These are phyloP conservation scores for Eupsilia transversa DNA, from an alignment of 2,888 invertebrate genomes.

Conservation along the genomic window DNA sequence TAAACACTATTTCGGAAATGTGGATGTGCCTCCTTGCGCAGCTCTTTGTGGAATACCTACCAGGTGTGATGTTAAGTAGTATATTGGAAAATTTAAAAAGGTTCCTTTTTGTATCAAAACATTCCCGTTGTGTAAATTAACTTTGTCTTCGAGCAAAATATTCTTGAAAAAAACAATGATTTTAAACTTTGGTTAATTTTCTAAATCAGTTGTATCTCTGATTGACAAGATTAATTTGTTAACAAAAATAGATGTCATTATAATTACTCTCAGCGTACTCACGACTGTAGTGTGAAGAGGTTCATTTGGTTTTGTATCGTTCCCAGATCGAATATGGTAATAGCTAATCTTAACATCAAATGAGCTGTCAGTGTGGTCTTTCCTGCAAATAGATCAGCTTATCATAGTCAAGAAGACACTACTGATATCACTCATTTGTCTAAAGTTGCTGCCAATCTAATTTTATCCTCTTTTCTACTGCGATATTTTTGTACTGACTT, in stretches of 20 bases:
- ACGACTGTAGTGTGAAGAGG: conserved; percentile 40
- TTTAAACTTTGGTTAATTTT: not conserved
- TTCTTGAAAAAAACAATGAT: not conserved
- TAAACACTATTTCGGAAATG: not conserved
- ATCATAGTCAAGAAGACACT: not conserved
- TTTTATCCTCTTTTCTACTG: not conserved
- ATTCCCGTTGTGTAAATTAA: too few relatives aligned
- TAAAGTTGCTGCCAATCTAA: not conserved
- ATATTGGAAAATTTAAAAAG: not conserved
- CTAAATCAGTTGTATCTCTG: too few relatives aligned
- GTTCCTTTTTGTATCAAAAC: too few relatives aligned
- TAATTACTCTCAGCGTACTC: conserved; percentile 19
- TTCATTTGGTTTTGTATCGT: conserved; percentile 58
- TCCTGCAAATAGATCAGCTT: not conserved
- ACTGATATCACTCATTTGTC: not conserved
- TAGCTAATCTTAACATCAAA: conserved; percentile 38
- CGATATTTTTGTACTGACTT: not conserved
- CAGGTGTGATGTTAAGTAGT: not conserved
- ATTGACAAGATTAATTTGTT: not conserved
- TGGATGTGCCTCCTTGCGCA: not conserved
- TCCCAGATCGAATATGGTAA: conserved; percentile 31
- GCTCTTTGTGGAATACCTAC: not conserved
- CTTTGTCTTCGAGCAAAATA: not conserved
- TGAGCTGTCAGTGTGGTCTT: conserved; percentile 36
- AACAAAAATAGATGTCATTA: conserved; percentile 35